A percentile compares a stretch with the other conserved stretches of the same genome.
Evolutionary conservation across 2,888 invertebrate species (phyloP).

Genomic region (Dorcus hopei): DNA sequence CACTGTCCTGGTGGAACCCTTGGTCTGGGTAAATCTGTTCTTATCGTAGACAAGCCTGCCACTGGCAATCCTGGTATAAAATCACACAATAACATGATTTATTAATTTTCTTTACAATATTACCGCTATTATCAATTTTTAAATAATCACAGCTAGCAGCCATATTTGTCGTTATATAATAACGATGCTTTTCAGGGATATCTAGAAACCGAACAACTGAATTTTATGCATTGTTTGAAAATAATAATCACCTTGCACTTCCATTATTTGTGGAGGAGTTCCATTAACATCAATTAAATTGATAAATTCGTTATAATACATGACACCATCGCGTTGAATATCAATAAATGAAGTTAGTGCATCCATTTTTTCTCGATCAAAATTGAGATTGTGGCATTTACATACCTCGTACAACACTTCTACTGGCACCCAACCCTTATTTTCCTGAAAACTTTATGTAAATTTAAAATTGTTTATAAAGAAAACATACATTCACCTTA

Average conservation of each 20-base stretch:
- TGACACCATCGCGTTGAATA: constrained; percentile 49
- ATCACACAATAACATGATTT: background rate
- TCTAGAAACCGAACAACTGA: constrained; percentile 28
- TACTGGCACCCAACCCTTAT: constrained; percentile 51
- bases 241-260: background rate
- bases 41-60: constrained; percentile 39
- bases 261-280: background rate
- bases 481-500: constrained; percentile 26
- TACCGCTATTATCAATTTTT: constrained; percentile 39
- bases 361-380: constrained; percentile 53
- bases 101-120: constrained; percentile 8
- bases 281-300: constrained; percentile 51
- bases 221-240: background rate
- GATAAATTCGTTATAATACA: constrained; percentile 54
- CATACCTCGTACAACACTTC: constrained; percentile 50
- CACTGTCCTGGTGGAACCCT: constrained; percentile 33
- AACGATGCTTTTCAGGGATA: constrained; percentile 33
- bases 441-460: constrained; percentile 36
- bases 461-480: background rate
- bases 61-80: constrained; percentile 27
- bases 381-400: constrained; percentile 47
- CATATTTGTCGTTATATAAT: constrained; percentile 38
- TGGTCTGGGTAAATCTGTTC: constrained; percentile 35
- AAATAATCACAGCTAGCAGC: constrained; percentile 38
- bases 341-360: constrained; percentile 51